A percentile compares a stretch with the other conserved stretches of the same genome.
Conservation (phyloP, 2,113 vertebrate genomes). For the Clarias macrocephalus region DNA sequence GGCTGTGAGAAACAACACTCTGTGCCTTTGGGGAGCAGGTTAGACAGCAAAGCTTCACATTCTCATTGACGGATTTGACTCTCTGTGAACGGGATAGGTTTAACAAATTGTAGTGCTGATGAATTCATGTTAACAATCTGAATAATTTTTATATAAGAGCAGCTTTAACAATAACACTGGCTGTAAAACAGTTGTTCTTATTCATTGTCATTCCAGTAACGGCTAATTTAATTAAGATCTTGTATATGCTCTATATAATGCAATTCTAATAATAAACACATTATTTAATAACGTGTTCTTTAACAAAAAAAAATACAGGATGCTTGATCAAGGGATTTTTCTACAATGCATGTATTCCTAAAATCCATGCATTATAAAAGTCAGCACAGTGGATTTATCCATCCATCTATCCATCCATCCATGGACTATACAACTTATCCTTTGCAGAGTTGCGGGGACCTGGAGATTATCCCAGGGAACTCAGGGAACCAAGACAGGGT, state of each 20-base stretch:
- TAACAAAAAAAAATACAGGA: neutral
- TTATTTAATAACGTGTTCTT: neutral
- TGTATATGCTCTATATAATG: neutral
- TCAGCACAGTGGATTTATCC: too few relatives aligned
- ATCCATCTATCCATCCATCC: too few relatives aligned
- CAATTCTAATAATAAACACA: neutral
- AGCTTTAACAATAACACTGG: neutral
- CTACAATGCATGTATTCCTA: too few relatives aligned
- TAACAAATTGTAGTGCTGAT: neutral
- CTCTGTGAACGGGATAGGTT: neutral
- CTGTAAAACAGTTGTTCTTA: neutral
- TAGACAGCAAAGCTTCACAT: slow-evolving; percentile 26
- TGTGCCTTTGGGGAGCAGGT: neutral
- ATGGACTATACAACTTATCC: too few relatives aligned
- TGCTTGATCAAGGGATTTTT: neutral
- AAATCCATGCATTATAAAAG: too few relatives aligned
- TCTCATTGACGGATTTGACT: neutral
- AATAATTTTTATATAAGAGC: neutral
- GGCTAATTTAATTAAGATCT: neutral
- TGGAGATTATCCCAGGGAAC: too few relatives aligned
- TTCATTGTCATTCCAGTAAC: neutral
- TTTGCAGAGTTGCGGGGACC: too few relatives aligned
- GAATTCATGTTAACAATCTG: neutral
- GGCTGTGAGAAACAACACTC: slow-evolving; percentile 12
- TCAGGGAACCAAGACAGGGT: too few relatives aligned